Percentiles rank a stretch among this genome's conserved stretches.
Evolutionary conservation across 2,113 vertebrate genomes (phyloP).

Genomic region (Haemorhous mexicanus): DNA sequence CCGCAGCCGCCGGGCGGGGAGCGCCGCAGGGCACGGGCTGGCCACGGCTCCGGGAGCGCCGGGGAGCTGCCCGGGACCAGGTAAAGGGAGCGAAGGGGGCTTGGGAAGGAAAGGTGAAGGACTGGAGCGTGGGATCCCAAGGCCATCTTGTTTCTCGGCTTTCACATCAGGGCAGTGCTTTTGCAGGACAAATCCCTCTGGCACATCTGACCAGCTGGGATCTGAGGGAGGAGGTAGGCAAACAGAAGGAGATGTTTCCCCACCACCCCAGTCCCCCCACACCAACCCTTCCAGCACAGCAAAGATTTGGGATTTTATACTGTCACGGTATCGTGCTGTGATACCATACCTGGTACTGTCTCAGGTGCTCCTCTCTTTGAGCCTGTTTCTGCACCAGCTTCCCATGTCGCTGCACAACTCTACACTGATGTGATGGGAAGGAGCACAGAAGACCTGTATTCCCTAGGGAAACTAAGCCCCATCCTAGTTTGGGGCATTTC

Average conservation of each 20-base stretch:
- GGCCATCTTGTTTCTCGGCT: neutral
- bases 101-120: neutral
- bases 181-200: neutral
- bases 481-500: neutral
- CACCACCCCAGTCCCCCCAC: neutral
- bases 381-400: neutral
- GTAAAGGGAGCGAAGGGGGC: neutral
- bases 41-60: neutral
- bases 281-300: neutral
- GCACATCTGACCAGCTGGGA: neutral
- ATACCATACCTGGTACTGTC: accelerated
- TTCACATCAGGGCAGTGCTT: neutral
- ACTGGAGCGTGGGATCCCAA: neutral
- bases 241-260: neutral
- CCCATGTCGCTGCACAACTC: neutral
- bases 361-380: neutral
- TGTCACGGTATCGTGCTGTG: neutral
- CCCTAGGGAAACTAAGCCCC: neutral
- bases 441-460: neutral
- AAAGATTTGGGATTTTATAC: neutral
- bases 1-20: neutral
- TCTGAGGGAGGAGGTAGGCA: neutral
- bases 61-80: neutral
- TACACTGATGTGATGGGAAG: neutral
- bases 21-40: neutral